Evolutionary conservation across 1,140 invertebrate species (phyloP), one percentile per base, ranked within the genome.

Genomic region (Drosophila kurseongensis): DNA sequence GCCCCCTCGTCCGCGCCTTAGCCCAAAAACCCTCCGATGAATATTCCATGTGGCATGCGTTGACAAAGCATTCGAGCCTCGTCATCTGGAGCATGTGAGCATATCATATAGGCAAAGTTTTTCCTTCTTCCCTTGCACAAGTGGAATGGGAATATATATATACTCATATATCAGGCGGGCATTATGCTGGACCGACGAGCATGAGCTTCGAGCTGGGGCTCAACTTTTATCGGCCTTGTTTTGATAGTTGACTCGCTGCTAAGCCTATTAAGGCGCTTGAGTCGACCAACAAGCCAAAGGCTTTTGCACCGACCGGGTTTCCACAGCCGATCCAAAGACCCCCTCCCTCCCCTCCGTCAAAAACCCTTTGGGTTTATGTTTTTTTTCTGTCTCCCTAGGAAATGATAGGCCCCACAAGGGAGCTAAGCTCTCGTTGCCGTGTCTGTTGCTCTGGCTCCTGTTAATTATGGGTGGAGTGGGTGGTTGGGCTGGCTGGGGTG

Each of bases 221-320:
- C 56, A 66, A 78, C 75, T 88, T 86, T 86, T 86, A 86, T 86
- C 76, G 73, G 79, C 76, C 76, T 80, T 86, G 83, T 86, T 86
- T 88, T 86, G 83, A 86, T 86, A 86, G 83, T 86, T 86, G 84
- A 88, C 83, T 88, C 75, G 63, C 55, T 77, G 60, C 66, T 89
- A 86, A 86, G 83, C 83, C 83, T 89, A 88, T 86, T 86, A 86
- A 89, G 54, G 79, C 71, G 79, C 75, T 82, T 66, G 75, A 79
- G 79, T 82, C 75, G 75, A 47, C 68, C 83, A 78, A 86, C 79
- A 88, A 88, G 85, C 80, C 60, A 84, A 68, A 78, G 79, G 66
- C 79, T 88, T 88, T 75, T 71, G 82, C 82, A 86, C 57, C 66
- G 51, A 65, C 71, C 83, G 72, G 82, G 82, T 73, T 86, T 86